Conservation (phyloP, 2,113 vertebrate genomes). For the Emydura subglobosa region DNA sequence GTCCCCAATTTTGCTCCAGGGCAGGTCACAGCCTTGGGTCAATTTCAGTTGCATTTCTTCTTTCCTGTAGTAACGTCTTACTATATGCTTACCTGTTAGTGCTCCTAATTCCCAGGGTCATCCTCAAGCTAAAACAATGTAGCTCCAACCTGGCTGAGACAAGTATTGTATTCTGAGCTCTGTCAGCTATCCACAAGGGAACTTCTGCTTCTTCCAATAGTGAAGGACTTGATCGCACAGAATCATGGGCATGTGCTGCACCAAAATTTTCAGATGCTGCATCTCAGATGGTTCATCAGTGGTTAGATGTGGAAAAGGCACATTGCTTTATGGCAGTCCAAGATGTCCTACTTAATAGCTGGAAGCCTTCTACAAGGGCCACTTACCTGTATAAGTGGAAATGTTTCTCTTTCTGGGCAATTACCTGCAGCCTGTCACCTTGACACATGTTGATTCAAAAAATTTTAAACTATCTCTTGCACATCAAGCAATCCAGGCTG, state of each 20-base stretch:
- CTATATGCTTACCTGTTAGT: not conserved
- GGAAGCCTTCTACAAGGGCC: not conserved
- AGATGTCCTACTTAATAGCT: not conserved
- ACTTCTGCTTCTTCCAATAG: too few relatives aligned
- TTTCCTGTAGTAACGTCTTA: not conserved
- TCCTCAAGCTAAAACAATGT: not conserved
- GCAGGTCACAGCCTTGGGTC: not conserved
- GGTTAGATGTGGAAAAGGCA: not conserved
- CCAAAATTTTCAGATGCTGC: not conserved
- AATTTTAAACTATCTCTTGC: not conserved
- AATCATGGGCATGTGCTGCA: not conserved
- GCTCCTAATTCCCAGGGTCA: not conserved
- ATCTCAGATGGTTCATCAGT: not conserved
- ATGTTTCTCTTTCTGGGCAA: not conserved
- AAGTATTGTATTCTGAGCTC: not conserved
- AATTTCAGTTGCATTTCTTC: not conserved
- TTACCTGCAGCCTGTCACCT: not conserved
- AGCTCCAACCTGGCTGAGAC: not conserved
- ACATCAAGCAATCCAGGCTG: not conserved
- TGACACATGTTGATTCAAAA: not conserved
- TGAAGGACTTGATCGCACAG: not conserved
- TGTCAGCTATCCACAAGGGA: not conserved
- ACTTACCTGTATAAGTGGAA: not conserved
- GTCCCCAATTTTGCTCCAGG: too few relatives aligned
- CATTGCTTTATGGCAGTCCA: not conserved